A percentile compares a stretch with the other conserved stretches of the same genome.
Evolutionary conservation across 92 coral and sea anemone species (phyloP).

Genomic region (Palythoa grandis): DNA sequence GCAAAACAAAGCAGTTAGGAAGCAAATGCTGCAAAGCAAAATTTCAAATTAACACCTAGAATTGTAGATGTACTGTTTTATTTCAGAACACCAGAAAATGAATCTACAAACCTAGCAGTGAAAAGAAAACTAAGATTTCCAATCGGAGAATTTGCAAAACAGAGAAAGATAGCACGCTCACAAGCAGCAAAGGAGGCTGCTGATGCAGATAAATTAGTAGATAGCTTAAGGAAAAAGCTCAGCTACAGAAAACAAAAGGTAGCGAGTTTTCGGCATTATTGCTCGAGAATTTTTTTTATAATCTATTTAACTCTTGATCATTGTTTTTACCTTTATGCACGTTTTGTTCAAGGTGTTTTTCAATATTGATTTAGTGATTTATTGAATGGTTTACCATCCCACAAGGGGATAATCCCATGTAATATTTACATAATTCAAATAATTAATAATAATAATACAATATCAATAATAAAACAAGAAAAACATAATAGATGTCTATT

Average conservation of each 20-base stretch:
- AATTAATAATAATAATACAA: not conserved
- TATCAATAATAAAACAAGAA: conserved; percentile 4
- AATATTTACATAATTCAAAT: not conserved
- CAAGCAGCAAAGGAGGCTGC: conserved; percentile 34
- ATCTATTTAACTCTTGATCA: not conserved
- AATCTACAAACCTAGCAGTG: conserved; percentile 41
- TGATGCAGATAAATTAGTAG: conserved; percentile 46
- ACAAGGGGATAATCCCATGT: not conserved
- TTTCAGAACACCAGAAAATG: conserved; percentile 43
- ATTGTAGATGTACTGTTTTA: not conserved
- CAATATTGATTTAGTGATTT: conserved; percentile 15
- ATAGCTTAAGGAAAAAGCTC: conserved; percentile 24
- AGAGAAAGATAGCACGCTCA: conserved; percentile 51
- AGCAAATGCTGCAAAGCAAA: conserved; percentile 7
- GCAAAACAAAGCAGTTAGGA: conserved; percentile 28
- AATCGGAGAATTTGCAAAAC: conserved; percentile 45
- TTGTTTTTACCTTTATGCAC: conserved; percentile 35
- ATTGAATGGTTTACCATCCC: not conserved
- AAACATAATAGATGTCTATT: not conserved
- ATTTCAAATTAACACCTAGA: not conserved
- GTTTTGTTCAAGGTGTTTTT: conserved; percentile 33
- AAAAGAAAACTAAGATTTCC: conserved; percentile 54
- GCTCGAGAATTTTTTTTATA: conserved; percentile 8
- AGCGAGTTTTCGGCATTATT: conserved; percentile 9
- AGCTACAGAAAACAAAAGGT: conserved; percentile 50